Conservation (phyloP, 2,888 invertebrate genomes). For the Dromius quadrimaculatus region DNA sequence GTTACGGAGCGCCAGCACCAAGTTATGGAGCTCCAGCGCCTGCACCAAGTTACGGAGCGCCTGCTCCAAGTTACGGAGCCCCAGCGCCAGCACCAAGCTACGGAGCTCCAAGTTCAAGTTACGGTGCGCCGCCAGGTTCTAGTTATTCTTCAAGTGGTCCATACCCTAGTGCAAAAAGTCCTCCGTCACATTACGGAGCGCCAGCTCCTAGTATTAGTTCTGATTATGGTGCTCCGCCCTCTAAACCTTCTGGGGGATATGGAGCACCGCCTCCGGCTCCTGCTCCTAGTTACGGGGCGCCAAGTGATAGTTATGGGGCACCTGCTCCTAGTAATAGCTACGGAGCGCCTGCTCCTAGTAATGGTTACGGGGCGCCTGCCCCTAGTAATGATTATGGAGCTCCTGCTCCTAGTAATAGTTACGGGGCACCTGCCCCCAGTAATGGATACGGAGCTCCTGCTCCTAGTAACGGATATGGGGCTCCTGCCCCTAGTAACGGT, state of each 20-base stretch:
- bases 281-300: slow-evolving; percentile 28
- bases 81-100: slow-evolving; percentile 3
- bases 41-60: neutral
- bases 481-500: slow-evolving; percentile 30
- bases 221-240: slow-evolving; percentile 21
- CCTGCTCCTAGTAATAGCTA: slow-evolving; percentile 22
- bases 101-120: slow-evolving; percentile 18
- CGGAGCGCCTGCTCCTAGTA: slow-evolving; percentile 18
- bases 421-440: slow-evolving; percentile 36
- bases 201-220: slow-evolving; percentile 24
- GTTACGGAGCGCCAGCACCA: slow-evolving; percentile 12
- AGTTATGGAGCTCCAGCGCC: neutral
- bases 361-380: slow-evolving; percentile 18
- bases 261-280: slow-evolving; percentile 28
- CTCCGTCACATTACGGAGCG: slow-evolving; percentile 4
- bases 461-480: slow-evolving; percentile 11
- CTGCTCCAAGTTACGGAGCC: neutral
- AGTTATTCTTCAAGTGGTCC: slow-evolving; percentile 10
- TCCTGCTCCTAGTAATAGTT: slow-evolving; percentile 2
- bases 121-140: slow-evolving; percentile 25
- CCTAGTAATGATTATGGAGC: slow-evolving; percentile 19
- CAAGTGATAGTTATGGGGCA: slow-evolving; percentile 18
- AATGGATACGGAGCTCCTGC: slow-evolving; percentile 12
- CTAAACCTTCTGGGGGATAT: slow-evolving; percentile 17
- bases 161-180: slow-evolving; percentile 6